Conservation (phyloP, 2,113 vertebrate genomes). For the Esox niger region DNA sequence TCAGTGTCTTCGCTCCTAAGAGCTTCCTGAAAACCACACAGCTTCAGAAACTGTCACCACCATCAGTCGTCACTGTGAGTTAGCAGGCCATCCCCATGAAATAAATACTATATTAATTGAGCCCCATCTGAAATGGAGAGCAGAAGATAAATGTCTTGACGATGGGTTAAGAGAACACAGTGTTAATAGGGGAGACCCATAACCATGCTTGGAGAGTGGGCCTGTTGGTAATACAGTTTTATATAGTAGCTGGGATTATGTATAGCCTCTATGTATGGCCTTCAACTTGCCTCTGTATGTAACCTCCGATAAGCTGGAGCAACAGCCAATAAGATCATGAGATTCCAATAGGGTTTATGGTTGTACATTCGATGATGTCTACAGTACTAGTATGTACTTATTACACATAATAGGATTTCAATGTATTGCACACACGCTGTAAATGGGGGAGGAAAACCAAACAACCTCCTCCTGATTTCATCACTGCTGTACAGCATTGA, state of each 20-base stretch:
- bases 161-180: conserved; percentile 10
- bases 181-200: not conserved
- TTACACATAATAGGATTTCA: not conserved
- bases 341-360: not conserved
- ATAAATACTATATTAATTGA: conserved; percentile 5
- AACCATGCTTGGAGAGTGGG: not conserved
- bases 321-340: not conserved
- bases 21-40: not conserved
- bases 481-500: not conserved
- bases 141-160: conserved; percentile 22
- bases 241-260: no score
- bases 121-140: conserved; percentile 12
- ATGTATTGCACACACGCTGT: no score
- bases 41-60: conserved; percentile 9
- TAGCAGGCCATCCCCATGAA: conserved; percentile 7
- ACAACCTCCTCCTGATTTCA: not conserved
- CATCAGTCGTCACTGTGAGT: conserved; percentile 21
- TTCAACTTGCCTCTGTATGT: not conserved
- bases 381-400: not conserved
- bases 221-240: not conserved
- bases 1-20: not conserved
- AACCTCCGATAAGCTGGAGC: not conserved
- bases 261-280: no score
- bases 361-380: not conserved
- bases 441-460: no score